Percentiles rank a stretch among this genome's conserved stretches.
Conservation (phyloP, 37 sponge, comb jelly and placozoan species). For the Corticium candelabrum region DNA sequence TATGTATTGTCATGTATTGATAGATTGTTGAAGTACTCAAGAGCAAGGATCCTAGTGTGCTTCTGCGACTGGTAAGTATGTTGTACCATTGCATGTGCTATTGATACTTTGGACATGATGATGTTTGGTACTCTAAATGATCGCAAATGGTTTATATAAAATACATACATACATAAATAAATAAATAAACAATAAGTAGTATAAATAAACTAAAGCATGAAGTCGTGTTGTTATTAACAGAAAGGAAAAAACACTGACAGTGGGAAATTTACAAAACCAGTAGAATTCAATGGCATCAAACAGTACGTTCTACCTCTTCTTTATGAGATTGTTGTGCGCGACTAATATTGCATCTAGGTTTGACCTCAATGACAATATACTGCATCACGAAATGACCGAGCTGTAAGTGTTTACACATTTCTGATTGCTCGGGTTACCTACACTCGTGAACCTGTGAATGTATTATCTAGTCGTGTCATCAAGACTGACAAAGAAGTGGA, state of each 20-base stretch:
- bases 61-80: conserved; percentile 62
- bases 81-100: neutral
- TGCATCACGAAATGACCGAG: conserved; percentile 79
- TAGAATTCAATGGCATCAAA: conserved; percentile 72
- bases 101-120: neutral
- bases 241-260: conserved; percentile 86
- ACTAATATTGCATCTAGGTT: too few species aligned
- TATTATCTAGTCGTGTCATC: conserved; percentile 73
- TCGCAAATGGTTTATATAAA: neutral
- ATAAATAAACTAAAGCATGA: too few species aligned
- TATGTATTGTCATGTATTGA: conserved; percentile 1
- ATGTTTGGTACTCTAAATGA: neutral
- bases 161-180: neutral
- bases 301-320: conserved; percentile 22
- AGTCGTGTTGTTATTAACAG: conserved; percentile 33
- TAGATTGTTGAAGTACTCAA: conserved; percentile 45
- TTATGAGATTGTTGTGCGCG: conserved; percentile 8
- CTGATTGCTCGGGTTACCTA: too few species aligned
- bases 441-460: too few species aligned
- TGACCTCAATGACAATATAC: conserved; percentile 54
- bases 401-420: conserved; percentile 43
- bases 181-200: neutral
- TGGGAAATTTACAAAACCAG: conserved; percentile 50
- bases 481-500: conserved; percentile 76
- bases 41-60: conserved; percentile 40